A percentile compares a stretch with the other conserved stretches of the same genome.
These are phyloP conservation scores for Doris montereyensis DNA, from an alignment of 2,888 invertebrate species.

Conservation along the genomic window DNA sequence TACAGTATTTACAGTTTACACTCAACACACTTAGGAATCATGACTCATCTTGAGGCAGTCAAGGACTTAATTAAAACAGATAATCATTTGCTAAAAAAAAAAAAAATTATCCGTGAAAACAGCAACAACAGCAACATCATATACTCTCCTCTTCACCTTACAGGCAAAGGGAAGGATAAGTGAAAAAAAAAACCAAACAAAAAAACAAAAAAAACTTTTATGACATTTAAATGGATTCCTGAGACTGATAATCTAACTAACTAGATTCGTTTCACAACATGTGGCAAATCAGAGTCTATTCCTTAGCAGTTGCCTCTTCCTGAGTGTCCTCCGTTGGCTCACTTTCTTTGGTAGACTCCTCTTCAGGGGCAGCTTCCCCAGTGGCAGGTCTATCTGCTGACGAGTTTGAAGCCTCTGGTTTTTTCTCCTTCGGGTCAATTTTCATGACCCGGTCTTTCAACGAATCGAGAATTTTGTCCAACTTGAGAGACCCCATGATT, in stretches of 20 bases:
- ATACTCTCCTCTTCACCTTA: neutral
- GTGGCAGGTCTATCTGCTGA: neutral
- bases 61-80: too few species aligned
- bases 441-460: slow-evolving; percentile 64
- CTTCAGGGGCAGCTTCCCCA: slow-evolving; percentile 24
- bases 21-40: too few species aligned
- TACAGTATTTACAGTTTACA: too few species aligned
- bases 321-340: neutral
- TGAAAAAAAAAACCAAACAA: neutral
- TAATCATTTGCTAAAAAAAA: neutral
- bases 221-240: slow-evolving; percentile 1
- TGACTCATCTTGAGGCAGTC: too few species aligned
- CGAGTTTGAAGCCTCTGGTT: slow-evolving; percentile 18
- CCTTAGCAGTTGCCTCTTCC: slow-evolving; percentile 3
- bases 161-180: neutral
- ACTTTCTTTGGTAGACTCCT: neutral
- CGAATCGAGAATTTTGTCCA: slow-evolving; percentile 62
- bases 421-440: slow-evolving; percentile 54
- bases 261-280: neutral
- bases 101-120: slow-evolving; percentile 23
- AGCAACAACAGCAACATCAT: slow-evolving; percentile 1
- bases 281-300: too few species aligned
- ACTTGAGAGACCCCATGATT: slow-evolving; percentile 61
- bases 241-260: slow-evolving; percentile 21
- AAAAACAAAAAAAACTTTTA: slow-evolving; percentile 21